Evolutionary conservation across 2,888 invertebrate species (phyloP).

Genomic region (Lepas anatifera): DNA sequence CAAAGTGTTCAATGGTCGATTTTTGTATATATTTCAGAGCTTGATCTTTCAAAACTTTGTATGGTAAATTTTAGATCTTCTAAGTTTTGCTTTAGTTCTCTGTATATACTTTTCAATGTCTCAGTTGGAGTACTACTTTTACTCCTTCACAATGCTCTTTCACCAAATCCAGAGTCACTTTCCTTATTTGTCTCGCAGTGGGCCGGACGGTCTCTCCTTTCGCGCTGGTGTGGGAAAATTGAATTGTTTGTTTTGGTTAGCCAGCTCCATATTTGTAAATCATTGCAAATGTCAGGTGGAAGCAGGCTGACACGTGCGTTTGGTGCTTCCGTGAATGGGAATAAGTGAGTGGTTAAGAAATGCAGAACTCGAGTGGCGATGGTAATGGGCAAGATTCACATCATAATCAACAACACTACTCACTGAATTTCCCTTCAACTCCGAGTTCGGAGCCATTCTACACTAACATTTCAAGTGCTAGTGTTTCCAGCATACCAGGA

Average conservation of each 20-base stretch:
- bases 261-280: conserved; percentile 9
- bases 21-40: no score
- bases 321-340: neutral
- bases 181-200: conserved; percentile 10
- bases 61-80: no score
- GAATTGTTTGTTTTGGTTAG: conserved; percentile 10
- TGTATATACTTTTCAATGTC: no score
- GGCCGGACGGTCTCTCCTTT: neutral
- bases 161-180: conserved; percentile 12
- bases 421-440: neutral
- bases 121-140: neutral
- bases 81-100: no score
- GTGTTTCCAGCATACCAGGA: neutral
- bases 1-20: no score
- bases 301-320: neutral
- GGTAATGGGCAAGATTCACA: conserved; percentile 9
- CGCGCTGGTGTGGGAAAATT: neutral
- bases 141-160: neutral
- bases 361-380: conserved; percentile 12
- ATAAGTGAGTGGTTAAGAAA: conserved; percentile 5
- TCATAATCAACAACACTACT: neutral
- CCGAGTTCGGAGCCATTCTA: conserved; percentile 1
- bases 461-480: neutral
- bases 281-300: conserved; percentile 9
- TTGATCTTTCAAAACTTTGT: no score